Evolutionary conservation across 2,888 invertebrate species (phyloP).

Genomic region (Drosophila tripunctata): DNA sequence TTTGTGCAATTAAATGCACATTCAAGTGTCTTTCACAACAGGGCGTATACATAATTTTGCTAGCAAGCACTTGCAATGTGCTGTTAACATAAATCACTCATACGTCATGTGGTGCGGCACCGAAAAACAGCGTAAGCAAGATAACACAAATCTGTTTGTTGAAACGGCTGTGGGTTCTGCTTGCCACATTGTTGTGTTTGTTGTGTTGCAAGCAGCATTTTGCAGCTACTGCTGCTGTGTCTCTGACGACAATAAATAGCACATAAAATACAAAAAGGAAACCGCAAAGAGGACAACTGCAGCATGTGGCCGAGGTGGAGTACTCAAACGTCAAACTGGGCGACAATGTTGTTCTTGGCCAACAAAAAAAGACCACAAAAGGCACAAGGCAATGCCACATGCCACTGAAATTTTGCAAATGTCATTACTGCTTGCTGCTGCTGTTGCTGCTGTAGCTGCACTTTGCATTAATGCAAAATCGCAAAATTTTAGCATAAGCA

Average conservation of each 20-base stretch:
- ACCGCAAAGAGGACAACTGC: slow-evolving; percentile 41
- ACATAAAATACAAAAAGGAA: slow-evolving; percentile 56
- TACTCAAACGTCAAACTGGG: slow-evolving; percentile 27
- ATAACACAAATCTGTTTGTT: slow-evolving; percentile 45
- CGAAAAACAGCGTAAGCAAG: too few species aligned
- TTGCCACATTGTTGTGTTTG: slow-evolving; percentile 58
- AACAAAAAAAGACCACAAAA: neutral
- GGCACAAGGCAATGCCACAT: slow-evolving; percentile 3
- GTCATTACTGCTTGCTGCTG: slow-evolving; percentile 41
- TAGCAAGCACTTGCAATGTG: slow-evolving; percentile 37
- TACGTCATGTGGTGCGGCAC: slow-evolving; percentile 66
- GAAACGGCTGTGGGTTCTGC: slow-evolving; percentile 23
- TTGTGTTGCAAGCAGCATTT: too few species aligned
- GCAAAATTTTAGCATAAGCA: slow-evolving; percentile 50
- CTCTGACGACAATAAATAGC: slow-evolving; percentile 56
- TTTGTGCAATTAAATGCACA: slow-evolving; percentile 64
- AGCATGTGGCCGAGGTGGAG: slow-evolving; percentile 16
- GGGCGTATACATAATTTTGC: slow-evolving; percentile 57
- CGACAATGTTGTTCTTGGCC: slow-evolving; percentile 57
- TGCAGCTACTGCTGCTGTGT: slow-evolving; percentile 18
- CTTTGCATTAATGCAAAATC: slow-evolving; percentile 51
- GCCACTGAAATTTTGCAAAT: slow-evolving; percentile 53
- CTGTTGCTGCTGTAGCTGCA: slow-evolving; percentile 20
- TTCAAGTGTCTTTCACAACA: slow-evolving; percentile 45
- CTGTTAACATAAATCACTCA: slow-evolving; percentile 71